A percentile compares a stretch with the other conserved stretches of the same genome.
These are phyloP conservation scores for Andrena bucephala DNA, from an alignment of 2,888 invertebrate species.

Conservation along the genomic window DNA sequence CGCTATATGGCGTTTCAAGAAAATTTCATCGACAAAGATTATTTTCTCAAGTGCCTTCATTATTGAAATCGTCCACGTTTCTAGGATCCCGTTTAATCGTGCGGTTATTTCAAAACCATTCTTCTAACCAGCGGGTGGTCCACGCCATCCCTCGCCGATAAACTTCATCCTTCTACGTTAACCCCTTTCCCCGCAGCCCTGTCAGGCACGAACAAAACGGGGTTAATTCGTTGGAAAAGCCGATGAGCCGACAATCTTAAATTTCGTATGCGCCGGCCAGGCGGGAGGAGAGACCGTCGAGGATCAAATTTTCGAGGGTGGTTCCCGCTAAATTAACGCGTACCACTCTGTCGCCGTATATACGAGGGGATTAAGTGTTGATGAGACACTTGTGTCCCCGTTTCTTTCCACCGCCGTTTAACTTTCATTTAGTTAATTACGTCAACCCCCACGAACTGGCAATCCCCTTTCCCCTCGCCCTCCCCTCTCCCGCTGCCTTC, in stretches of 20 bases:
- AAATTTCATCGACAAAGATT: no score
- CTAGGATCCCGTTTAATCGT: no score
- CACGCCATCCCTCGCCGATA: not conserved
- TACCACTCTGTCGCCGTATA: constrained; percentile 22
- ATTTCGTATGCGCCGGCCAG: constrained; percentile 35
- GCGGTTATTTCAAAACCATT: constrained; percentile 3
- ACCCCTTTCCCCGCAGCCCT: not conserved
- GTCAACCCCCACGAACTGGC: not conserved
- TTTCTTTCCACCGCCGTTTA: constrained; percentile 23
- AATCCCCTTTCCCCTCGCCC: not conserved
- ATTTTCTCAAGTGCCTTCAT: not conserved
- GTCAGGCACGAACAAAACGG: constrained; percentile 35
- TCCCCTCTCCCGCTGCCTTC: not conserved
- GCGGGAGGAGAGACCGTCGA: constrained; percentile 25
- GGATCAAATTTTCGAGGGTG: constrained; percentile 48
- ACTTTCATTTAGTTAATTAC: constrained; percentile 40
- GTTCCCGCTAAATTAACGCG: constrained; percentile 40
- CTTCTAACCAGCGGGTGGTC: not conserved
- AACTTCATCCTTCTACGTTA: constrained; percentile 18
- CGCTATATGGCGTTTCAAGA: no score
- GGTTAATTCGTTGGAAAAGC: constrained; percentile 51
- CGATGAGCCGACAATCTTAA: constrained; percentile 55
- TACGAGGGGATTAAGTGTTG: constrained; percentile 42
- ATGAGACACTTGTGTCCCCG: constrained; percentile 27
- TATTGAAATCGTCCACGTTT: no score